These are phyloP conservation scores for Podabrus alpinus DNA, from an alignment of 2,888 invertebrate species.

Conservation along the genomic window DNA sequence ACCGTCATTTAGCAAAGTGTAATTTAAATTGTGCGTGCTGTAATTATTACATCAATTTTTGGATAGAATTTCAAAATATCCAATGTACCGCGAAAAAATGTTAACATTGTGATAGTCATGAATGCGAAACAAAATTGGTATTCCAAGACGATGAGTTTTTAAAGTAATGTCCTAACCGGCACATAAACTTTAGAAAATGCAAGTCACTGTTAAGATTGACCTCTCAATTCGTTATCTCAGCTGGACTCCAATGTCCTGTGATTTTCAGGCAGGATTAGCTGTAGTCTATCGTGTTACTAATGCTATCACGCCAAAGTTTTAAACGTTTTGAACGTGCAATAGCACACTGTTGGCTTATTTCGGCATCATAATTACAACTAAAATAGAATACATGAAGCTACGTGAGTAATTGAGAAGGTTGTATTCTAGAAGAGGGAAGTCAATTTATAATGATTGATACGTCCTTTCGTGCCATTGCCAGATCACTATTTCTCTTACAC, in stretches of 20 bases:
- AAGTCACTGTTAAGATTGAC: constrained; percentile 34
- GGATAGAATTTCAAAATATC: background rate
- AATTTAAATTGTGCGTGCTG: background rate
- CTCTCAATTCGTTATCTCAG: constrained; percentile 39
- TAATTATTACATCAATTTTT: background rate
- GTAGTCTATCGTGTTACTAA: constrained; percentile 25
- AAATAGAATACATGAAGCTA: constrained; percentile 13
- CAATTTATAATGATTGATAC: constrained; percentile 42
- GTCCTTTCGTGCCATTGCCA: constrained; percentile 37
- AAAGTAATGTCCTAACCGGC: constrained; percentile 8
- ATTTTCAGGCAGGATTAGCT: constrained; percentile 13
- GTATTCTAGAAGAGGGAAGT: constrained; percentile 38
- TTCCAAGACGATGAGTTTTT: constrained; percentile 2
- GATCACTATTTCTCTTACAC: constrained; percentile 15
- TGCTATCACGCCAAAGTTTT: constrained; percentile 17
- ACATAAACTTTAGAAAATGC: constrained; percentile 22
- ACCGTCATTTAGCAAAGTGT: background rate
- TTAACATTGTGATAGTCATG: background rate
- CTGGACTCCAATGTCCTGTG: constrained; percentile 18
- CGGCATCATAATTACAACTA: constrained; percentile 16
- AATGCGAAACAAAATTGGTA: background rate
- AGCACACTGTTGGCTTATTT: constrained; percentile 11
- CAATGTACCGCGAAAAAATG: background rate
- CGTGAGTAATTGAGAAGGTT: constrained; percentile 38
- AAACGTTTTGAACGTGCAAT: constrained; percentile 6